Conservation (phyloP, 2,113 vertebrate species). For the Antechinus stuartii region DNA sequence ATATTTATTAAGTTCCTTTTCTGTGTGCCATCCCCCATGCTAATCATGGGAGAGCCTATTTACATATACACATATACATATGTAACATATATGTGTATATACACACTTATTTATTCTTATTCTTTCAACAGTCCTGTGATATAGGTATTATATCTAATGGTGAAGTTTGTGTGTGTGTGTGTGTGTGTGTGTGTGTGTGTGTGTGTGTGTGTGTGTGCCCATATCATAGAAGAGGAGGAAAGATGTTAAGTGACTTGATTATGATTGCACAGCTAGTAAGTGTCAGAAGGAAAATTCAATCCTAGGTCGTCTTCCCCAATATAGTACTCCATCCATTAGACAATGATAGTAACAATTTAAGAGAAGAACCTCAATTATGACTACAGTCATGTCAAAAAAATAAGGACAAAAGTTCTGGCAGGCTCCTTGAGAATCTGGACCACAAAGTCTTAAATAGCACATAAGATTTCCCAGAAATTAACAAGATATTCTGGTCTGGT, state of each 20-base stretch:
- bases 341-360: not conserved
- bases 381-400: not conserved
- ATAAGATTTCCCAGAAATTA: not conserved
- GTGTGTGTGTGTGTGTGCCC: not conserved
- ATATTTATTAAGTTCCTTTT: not conserved
- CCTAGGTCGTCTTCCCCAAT: not conserved
- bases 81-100: not conserved
- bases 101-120: not conserved
- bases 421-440: not conserved
- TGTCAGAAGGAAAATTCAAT: not conserved
- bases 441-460: not conserved
- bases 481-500: not conserved
- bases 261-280: not conserved
- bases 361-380: not conserved
- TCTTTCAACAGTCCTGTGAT: not conserved
- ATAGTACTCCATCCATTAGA: not conserved
- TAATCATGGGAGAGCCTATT: not conserved
- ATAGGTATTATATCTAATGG: not conserved
- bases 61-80: not conserved
- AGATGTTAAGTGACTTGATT: not conserved
- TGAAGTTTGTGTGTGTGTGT: too few relatives aligned
- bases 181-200: too few relatives aligned
- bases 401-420: not conserved
- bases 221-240: not conserved
- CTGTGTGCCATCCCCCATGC: not conserved